Base-by-base conservation (phyloP, 2,797 vertebrate genomes). In the Vultur gryphus region DNA sequence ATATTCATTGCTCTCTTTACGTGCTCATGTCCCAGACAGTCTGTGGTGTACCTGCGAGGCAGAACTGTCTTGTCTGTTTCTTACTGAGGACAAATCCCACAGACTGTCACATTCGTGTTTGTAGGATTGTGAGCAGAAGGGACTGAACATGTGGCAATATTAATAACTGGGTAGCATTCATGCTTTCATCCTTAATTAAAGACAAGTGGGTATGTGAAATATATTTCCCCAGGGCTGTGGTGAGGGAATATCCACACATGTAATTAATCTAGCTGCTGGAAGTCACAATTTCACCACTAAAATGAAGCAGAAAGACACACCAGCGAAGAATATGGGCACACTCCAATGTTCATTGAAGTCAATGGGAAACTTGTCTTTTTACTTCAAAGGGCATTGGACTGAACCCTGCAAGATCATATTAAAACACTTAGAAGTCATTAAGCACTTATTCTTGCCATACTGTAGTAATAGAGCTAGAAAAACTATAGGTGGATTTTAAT, bases 251-350 rank as follows among this genome's bases (percentile, higher is more conserved):
- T 78, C 79, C 79, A 88, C 90, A 95, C 17, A 54, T 93, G 91
- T 78, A 77, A 95, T 94, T 92, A 96, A 93, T 96, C 61, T 92
- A 80, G 54, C 84, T 95, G 89, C 92, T 94, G 78, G 82, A 95
- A 95, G 67, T 92, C 86, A 76, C 64, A 82, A 61, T 95, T 95
- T 94, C 72, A 89, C 54, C 75, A 70, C 35, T 92, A 46, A 94
- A 91, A 80, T 39, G 28, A 90, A 83, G 62, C 62, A 91, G 79
- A 91, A 89, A 61, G 51, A 78, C 69, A 71, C 70, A 65, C 44
- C 52, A 89, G 66, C 4, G 7, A 94, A 82, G 70, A 87, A 31
- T 67, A 80, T 59, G 72, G 46, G 39, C 33, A 19, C 8, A 3
- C 44, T 84, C 39, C 72, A 77, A 13, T 16, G 20, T 61, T 92